Base-by-base conservation (phyloP, 2,113 vertebrate species). In the Gnathonemus longibarbis region DNA sequence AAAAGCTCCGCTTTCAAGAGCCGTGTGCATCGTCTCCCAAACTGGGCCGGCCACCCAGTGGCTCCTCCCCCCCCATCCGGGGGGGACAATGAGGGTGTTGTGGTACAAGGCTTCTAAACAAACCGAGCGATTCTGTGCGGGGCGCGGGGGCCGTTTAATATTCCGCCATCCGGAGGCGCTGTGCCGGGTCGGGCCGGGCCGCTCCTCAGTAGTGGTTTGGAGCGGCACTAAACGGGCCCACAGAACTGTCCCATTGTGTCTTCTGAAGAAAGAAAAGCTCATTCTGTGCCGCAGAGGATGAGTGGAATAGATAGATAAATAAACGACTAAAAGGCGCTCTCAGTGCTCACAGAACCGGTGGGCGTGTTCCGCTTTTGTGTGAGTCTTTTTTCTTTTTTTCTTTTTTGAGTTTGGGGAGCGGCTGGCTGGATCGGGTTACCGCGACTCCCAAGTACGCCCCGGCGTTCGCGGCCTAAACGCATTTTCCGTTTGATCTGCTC, bases 201-300 rank as follows among this genome's bases (percentile, higher is more conserved):
- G n/a, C 27, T 70, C 62, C n/a, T 70, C 62, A 13, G 62, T 21
- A 58, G 53, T 35, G 21, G 53, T 45, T 53, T 46, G 21, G 21
- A 66, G 35, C 39, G n/a, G 88, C 88, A 66, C n/a, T 88, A 70
- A 88, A 88, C 52, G 62, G 58, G n/a, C 62, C n/a, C n/a, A 70
- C 58, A 89, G 45, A 89, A 48, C 42, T 24, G 24, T 46, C 62
- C 62, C 45, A 45, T 70, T 89, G 88, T 70, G 58, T 19, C 39
- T 21, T 77, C 17, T 19, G 21, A 89, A 74, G 62, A 46, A 89
- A 58, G 56, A 89, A 89, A 48, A 48, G 62, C 58, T 70, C 9
- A 45, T 66, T 89, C 66, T 89, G 88, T 89, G 31, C 46, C 24
- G 45, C 45, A 19, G 62, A 27, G 39, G 39, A 17, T 52, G 31